phyloP scores from a whole-genome alignment of 2,888 invertebrate genomes.

The Cataglyphis albicans region DNA sequence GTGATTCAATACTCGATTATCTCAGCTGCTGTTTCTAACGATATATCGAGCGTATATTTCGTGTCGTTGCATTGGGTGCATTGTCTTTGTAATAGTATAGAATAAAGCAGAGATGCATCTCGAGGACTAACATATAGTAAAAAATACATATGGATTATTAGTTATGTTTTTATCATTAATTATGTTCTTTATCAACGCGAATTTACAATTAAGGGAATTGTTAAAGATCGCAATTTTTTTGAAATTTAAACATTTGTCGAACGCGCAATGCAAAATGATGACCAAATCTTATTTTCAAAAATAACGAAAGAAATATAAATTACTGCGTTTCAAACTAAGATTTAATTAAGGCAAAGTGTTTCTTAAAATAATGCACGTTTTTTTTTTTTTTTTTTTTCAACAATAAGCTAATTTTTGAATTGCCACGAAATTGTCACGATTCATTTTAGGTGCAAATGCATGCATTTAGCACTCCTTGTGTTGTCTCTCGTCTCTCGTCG shows the following conservation, averaged over 20 bases:
- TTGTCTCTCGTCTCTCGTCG: slow-evolving; percentile 48
- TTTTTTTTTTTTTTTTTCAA: too few relatives aligned
- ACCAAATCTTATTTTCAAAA: background rate
- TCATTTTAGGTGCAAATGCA: slow-evolving; percentile 18
- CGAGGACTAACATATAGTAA: background rate
- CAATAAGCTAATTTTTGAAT: background rate
- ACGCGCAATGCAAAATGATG: background rate
- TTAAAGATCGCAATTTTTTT: background rate
- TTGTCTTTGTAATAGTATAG: slow-evolving; percentile 14
- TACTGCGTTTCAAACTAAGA: background rate
- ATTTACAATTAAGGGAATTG: background rate
- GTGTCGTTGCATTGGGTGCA: slow-evolving; percentile 30
- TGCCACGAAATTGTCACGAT: background rate
- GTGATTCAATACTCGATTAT: slow-evolving; percentile 65
- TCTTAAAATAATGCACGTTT: background rate
- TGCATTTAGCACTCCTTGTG: slow-evolving; percentile 24
- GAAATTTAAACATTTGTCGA: background rate
- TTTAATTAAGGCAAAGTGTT: background rate
- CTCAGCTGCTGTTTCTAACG: slow-evolving; percentile 44
- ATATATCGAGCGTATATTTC: slow-evolving; percentile 22
- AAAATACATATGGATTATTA: background rate
- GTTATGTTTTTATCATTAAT: too few relatives aligned
- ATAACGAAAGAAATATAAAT: background rate
- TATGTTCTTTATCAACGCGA: background rate
- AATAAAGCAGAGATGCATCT: background rate